Conservation (phyloP, 2,113 vertebrate species). For the Rhinoderma darwinii region DNA sequence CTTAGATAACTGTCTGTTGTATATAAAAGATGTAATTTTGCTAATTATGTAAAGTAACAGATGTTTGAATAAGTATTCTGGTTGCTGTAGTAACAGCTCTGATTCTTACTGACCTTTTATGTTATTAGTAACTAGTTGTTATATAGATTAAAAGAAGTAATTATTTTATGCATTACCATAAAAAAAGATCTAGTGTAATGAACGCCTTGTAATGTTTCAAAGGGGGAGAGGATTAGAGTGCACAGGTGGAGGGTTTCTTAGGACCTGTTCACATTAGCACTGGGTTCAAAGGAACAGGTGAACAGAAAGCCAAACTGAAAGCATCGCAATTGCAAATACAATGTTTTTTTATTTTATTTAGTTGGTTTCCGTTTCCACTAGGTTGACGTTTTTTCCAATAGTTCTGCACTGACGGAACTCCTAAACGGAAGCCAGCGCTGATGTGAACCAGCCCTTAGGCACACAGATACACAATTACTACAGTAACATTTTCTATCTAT, state of each 20-base stretch:
- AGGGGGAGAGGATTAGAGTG: not conserved
- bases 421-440: too few species aligned
- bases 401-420: too few species aligned
- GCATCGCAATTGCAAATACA: too few species aligned
- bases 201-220: not conserved
- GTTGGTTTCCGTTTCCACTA: too few species aligned
- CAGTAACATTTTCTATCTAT: too few species aligned
- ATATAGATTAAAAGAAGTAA: not conserved
- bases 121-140: not conserved
- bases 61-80: conserved; percentile 5
- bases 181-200: not conserved
- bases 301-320: too few species aligned
- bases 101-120: conserved; percentile 10
- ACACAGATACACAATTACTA: too few species aligned
- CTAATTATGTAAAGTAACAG: conserved; percentile 20
- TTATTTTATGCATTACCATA: not conserved
- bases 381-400: too few species aligned
- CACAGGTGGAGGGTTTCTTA: not conserved
- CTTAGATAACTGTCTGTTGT: not conserved
- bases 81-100: conserved; percentile 9
- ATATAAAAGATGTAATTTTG: not conserved
- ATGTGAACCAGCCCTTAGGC: too few species aligned
- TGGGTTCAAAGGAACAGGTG: too few species aligned
- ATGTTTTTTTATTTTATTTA: too few species aligned
- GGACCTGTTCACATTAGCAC: too few species aligned